Conservation (phyloP, 1,140 invertebrate genomes). For the Drosophila pallidifrons region DNA sequence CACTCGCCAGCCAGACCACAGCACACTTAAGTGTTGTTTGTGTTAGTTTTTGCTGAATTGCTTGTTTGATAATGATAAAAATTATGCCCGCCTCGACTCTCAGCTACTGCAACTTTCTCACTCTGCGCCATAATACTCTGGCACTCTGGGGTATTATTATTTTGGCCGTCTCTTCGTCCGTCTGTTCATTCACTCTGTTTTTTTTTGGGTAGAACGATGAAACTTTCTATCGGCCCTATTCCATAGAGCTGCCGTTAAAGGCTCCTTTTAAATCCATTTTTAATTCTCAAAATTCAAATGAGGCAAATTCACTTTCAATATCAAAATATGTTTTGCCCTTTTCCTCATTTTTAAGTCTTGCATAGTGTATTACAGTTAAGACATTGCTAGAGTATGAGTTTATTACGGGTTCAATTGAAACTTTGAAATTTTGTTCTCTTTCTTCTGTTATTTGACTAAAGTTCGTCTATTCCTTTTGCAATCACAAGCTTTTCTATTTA, state of each 20-base stretch:
- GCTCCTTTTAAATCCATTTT: too few relatives aligned
- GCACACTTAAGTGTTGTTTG: slow-evolving; percentile 80
- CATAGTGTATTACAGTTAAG: too few relatives aligned
- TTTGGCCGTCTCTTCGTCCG: neutral
- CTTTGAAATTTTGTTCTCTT: neutral
- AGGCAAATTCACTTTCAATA: too few relatives aligned
- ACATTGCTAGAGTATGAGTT: too few relatives aligned
- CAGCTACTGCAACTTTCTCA: slow-evolving; percentile 45
- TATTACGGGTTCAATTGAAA: too few relatives aligned
- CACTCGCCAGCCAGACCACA: slow-evolving; percentile 45
- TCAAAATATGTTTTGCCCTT: too few relatives aligned
- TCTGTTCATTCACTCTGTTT: neutral
- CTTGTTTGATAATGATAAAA: slow-evolving; percentile 70
- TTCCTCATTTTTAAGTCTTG: too few relatives aligned
- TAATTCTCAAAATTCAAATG: too few relatives aligned
- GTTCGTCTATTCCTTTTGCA: neutral
- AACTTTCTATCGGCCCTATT: too few relatives aligned
- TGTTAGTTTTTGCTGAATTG: slow-evolving; percentile 79
- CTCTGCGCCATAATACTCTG: neutral
- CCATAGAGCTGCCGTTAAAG: too few relatives aligned
- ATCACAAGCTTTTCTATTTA: neutral
- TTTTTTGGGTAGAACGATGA: too few relatives aligned
- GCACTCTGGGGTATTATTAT: neutral
- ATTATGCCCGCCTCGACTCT: slow-evolving; percentile 31
- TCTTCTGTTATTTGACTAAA: neutral